Base-by-base conservation (phyloP, 2,888 invertebrate genomes). In the Harpalus rubripes region DNA sequence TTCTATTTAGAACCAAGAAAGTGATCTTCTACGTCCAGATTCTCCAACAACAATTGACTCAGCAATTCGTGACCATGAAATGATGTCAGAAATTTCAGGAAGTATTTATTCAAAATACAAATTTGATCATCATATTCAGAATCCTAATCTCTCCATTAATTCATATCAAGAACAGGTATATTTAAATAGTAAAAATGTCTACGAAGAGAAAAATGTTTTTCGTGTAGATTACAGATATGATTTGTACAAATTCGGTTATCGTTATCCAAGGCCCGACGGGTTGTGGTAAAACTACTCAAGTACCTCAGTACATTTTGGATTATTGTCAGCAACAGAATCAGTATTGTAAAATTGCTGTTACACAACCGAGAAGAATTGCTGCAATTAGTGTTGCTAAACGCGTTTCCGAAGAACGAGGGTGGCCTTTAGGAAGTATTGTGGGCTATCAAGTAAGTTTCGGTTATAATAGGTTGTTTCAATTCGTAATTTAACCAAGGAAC, bases 221-320 rank as follows among this genome's bases (percentile, higher is more conserved):
- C 0, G 12, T 52, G 5, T 88, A 96, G 94, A 96, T 98, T 82
- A 87, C 98, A 1, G 90, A 93, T 2, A 92, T 93, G 76, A 94
- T 98, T 8, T 92, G 93, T 16, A 92, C 93, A 0, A 95, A 95
- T 89, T 94, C 94, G 81, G 96, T 98, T 0, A 93, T 96, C 0
- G 93, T 99, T 10, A 94, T 99, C 65, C 95, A 98, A 91, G 99
- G 99, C 0, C 95, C 96, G 0, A 99, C 99, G 0, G 99, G 99
- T 0, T 98, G 98, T 90, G 99, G 99, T 16, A 97, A 97, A 91
- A 97, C 98, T 0, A 97, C 97, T 0, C 96, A 97, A 91, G 96
- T 97, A 0, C 98, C 98, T 0, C 98, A 98, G 90, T 98, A 95
- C 92, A 97, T 99, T 86, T 91, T 98, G n/a, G 97, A 98, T 87